Conservation (phyloP, 1,140 invertebrate genomes). For the Acyrthosiphon pisum region DNA sequence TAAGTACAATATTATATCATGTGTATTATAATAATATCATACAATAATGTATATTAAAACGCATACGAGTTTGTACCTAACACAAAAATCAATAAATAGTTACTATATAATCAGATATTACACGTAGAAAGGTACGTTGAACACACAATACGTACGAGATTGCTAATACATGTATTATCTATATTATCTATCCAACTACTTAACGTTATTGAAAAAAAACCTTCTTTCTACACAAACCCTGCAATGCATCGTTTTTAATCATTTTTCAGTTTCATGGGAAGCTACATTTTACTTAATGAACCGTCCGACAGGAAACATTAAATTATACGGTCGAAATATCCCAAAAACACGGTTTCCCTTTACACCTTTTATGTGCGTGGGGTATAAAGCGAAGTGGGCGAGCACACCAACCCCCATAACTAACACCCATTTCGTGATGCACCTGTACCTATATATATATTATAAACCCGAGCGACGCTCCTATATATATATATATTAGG, state of each 20-base stretch:
- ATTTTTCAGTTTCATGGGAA: constrained; percentile 20
- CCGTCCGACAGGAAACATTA: constrained; percentile 42
- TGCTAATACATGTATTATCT: neutral
- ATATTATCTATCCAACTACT: neutral
- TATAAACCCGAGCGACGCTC: neutral
- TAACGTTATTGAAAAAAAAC: neutral
- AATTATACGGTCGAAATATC: constrained; percentile 44
- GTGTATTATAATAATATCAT: neutral
- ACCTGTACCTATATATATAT: neutral
- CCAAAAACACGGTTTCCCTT: constrained; percentile 3
- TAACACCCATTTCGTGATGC: neutral
- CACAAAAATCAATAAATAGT: neutral
- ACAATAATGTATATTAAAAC: neutral
- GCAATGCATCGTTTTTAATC: constrained; percentile 33
- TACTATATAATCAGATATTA: too few relatives aligned
- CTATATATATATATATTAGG: neutral
- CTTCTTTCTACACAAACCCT: neutral
- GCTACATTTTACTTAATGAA: constrained; percentile 39
- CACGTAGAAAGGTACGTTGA: too few relatives aligned
- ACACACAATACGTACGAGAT: neutral
- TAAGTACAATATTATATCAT: neutral
- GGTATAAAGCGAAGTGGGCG: neutral
- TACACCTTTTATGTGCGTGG: neutral
- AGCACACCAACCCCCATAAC: neutral
- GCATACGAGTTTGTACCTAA: neutral